Conservation (phyloP, 2,113 vertebrate genomes). For the Peromyscus maniculatus region DNA sequence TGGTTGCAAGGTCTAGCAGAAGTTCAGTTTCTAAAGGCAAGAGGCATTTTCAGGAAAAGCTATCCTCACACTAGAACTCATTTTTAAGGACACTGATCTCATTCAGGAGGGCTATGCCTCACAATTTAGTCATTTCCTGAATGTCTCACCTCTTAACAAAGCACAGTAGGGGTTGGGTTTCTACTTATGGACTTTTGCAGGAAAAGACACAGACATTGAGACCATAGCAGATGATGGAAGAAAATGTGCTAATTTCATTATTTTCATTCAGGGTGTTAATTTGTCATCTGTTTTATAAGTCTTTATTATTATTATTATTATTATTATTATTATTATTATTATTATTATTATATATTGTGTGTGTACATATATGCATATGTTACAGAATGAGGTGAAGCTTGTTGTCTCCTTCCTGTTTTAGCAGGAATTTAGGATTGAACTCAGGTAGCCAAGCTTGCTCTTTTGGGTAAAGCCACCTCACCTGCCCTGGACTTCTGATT, state of each 20-base stretch:
- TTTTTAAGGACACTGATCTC: neutral
- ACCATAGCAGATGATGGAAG: neutral
- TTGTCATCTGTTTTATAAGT: neutral
- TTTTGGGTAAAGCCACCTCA: neutral
- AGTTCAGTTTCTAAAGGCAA: neutral
- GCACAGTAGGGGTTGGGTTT: neutral
- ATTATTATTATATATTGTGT: neutral
- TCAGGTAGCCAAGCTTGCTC: neutral
- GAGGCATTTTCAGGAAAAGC: neutral
- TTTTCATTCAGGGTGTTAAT: neutral
- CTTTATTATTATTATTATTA: neutral
- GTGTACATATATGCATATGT: neutral
- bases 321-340: neutral
- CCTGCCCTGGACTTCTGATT: neutral
- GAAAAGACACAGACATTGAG: neutral
- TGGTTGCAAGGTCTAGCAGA: neutral
- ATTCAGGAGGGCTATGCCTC: neutral
- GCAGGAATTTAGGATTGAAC: neutral
- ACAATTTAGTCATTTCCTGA: neutral
- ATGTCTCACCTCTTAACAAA: neutral
- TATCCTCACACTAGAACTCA: neutral
- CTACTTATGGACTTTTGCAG: neutral
- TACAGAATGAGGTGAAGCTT: too few species aligned
- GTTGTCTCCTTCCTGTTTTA: neutral
- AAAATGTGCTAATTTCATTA: neutral